phyloP scores from a whole-genome alignment of 2,797 vertebrate genomes.

The Sphenopsis melanotis region DNA sequence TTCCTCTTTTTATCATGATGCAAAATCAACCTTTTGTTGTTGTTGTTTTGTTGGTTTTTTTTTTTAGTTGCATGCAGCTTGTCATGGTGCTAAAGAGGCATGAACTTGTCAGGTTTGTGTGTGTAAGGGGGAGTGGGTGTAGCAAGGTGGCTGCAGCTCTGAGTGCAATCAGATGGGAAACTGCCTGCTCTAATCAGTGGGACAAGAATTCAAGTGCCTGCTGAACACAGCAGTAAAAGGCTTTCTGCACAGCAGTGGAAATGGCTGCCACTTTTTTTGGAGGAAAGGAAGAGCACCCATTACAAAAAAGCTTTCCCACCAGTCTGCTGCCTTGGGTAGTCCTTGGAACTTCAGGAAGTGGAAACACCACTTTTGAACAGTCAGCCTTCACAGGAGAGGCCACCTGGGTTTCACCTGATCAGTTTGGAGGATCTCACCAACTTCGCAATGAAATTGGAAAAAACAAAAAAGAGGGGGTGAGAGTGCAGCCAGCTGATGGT shows the following conservation, averaged over 20 bases:
- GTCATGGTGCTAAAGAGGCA: not conserved
- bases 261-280: not conserved
- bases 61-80: not conserved
- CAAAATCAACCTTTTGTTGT: not conserved
- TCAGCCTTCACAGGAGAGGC: not conserved
- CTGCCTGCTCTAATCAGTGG: not conserved
- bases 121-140: not conserved
- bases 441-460: not conserved
- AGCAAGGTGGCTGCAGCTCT: not conserved
- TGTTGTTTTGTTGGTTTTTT: not conserved
- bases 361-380: not conserved
- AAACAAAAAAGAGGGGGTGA: not conserved
- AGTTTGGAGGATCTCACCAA: not conserved
- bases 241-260: not conserved
- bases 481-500: not conserved
- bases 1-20: not conserved
- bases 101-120: not conserved
- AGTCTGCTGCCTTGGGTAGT: not conserved
- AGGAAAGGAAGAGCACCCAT: not conserved
- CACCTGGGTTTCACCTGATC: not conserved
- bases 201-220: not conserved
- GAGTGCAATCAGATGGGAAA: not conserved
- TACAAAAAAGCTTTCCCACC: not conserved
- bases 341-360: not conserved
- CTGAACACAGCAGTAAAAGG: not conserved